Evolutionary conservation across 2,113 vertebrate species (phyloP), one percentile per base, ranked within the genome.

Genomic region (Vireo altiloquus): DNA sequence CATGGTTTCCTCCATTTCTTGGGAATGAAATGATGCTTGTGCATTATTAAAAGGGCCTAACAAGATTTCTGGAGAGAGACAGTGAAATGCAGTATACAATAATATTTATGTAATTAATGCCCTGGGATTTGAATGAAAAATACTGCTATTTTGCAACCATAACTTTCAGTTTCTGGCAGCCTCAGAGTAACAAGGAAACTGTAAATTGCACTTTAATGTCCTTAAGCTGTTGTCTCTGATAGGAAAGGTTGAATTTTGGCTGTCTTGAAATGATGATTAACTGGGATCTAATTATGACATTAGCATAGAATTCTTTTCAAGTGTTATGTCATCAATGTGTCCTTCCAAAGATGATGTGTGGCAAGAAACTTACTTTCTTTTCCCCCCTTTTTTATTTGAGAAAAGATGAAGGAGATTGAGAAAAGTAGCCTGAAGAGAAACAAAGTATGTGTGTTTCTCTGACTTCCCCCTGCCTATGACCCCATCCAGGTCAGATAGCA

Each of bases 41-140:
- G 52, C 57, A 54, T 96, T 79, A 82, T 82, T 93, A 57, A 84
- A 96, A 89, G 42, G 19, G 24, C 11, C 64, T 94, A 87, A 83
- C 21, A 85, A 82, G 77, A 74, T 77, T 93, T 54, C 83, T 77
- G 57, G 53, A 33, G 84, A 96, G 61, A 65, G 49, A n/a, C 15
- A n/a, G 25, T 86, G 57, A 93, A 89, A 72, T 76, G 57, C 13
- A 35, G 16, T 76, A 33, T 82, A 33, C 71, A 69, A 57, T 37
- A 78, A 33, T 94, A 52, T 74, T 89, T 82, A 65, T 69, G 66
- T 72, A 69, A 87, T 91, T 89, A 92, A 68, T 39, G 69, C 18
- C 24, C 86, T 91, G 71, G 40, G 83, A 90, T 91, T 95, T 80
- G 72, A 72, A 77, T 86, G 59, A 88, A 92, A 94, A 90, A 80